These are phyloP conservation scores for Clytia hemisphaerica DNA, from an alignment of 30 jellyfish, hydroid and myxozoan genomes.

Conservation along the genomic window DNA sequence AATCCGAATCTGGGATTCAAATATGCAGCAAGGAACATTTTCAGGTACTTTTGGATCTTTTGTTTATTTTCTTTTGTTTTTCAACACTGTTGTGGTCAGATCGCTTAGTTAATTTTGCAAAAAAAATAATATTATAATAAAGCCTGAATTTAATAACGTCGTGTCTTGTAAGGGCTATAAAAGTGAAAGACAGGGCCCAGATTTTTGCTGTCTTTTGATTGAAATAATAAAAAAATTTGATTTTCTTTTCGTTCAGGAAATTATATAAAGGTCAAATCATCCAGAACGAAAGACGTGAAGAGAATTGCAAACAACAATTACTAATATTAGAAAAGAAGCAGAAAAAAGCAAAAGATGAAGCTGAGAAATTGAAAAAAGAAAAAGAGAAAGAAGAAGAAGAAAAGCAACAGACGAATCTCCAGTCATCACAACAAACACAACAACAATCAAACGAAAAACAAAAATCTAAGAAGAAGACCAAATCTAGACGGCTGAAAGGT, in stretches of 20 bases:
- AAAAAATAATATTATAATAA: not conserved
- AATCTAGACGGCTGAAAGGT: slow-evolving; percentile 13
- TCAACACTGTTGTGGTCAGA: slow-evolving; percentile 2
- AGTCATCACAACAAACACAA: no score
- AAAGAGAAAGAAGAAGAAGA: no score
- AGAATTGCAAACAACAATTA: not conserved
- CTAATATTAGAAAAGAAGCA: not conserved
- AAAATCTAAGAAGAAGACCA: not conserved
- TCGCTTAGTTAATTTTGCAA: not conserved
- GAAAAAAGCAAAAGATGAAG: not conserved
- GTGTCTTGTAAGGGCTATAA: not conserved
- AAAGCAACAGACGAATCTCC: no score
- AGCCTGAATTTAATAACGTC: not conserved
- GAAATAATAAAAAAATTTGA: no score
- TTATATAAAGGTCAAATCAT: not conserved
- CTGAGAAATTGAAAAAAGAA: not conserved
- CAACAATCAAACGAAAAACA: not conserved
- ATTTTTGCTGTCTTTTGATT: no score
- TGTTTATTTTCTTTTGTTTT: no score
- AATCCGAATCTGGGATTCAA: not conserved
- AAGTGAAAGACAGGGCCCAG: not conserved
- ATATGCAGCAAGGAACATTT: not conserved
- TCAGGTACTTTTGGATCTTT: no score
- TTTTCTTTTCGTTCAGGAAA: not conserved
- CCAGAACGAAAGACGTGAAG: not conserved